These are phyloP conservation scores for Condylura cristata DNA, from an alignment of 2,113 vertebrate species.

Conservation along the genomic window DNA sequence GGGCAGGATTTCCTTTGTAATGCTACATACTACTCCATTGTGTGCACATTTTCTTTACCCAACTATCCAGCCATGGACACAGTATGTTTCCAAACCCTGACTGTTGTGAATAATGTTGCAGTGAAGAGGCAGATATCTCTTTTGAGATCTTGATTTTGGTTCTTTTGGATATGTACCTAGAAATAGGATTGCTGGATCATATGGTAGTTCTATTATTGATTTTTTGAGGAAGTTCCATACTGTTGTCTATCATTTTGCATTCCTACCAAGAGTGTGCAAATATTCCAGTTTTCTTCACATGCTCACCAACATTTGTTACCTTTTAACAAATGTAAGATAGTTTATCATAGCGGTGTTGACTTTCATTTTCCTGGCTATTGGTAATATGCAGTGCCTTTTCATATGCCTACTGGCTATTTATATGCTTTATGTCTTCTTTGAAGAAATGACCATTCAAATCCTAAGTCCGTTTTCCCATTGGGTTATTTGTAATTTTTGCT, in stretches of 20 bases:
- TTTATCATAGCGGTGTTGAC: not conserved
- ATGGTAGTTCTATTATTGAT: conserved; percentile 1
- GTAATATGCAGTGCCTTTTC: not conserved
- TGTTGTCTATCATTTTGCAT: not conserved
- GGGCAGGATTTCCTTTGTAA: not conserved
- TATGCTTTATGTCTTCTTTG: not conserved
- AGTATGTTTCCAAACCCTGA: not conserved
- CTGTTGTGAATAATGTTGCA: not conserved
- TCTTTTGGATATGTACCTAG: not conserved
- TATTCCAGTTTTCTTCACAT: not conserved
- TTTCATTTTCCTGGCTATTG: conserved; percentile 27
- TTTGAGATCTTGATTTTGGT: not conserved
- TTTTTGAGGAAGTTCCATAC: not conserved
- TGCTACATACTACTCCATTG: not conserved
- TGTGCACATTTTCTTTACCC: not conserved
- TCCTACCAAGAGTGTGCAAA: not conserved
- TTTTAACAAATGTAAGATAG: not conserved
- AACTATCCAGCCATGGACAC: not conserved
- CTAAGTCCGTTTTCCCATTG: not conserved
- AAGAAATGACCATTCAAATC: not conserved
- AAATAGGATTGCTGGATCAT: not conserved
- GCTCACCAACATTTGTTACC: not conserved
- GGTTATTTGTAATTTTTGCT: not conserved
- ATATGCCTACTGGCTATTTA: not conserved
- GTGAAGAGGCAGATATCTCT: not conserved